Evolutionary conservation across 2,888 invertebrate species (phyloP).

Genomic region (Xylocampa areola): DNA sequence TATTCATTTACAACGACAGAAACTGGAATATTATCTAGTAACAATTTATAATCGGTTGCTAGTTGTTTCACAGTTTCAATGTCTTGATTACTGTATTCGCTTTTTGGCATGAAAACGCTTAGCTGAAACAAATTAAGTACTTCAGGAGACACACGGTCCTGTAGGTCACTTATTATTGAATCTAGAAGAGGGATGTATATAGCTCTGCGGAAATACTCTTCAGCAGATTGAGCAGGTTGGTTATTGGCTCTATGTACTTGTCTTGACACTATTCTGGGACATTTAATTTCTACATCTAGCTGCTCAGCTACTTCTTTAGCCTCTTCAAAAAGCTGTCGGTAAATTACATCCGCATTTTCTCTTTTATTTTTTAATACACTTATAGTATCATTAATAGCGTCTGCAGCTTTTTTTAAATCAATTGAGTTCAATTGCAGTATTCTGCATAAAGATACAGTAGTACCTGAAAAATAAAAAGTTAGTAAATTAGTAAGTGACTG

Average conservation of each 20-base stretch:
- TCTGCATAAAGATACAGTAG: no score
- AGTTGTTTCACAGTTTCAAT: neutral
- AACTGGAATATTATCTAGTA: neutral
- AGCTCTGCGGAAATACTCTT: constrained; percentile 1
- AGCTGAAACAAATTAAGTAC: neutral
- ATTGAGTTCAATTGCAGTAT: no score
- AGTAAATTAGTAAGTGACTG: no score
- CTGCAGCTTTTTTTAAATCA: no score
- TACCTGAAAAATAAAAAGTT: no score
- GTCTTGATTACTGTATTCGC: neutral
- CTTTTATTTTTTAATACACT: neutral
- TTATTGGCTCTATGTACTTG: no score
- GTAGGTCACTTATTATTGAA: neutral
- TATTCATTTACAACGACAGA: neutral
- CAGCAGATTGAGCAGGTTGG: constrained; percentile 1
- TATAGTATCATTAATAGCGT: neutral
- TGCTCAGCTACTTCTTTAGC: neutral
- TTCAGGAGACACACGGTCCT: neutral
- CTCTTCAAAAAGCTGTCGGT: neutral
- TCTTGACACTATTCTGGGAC: no score
- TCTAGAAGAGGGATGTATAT: constrained; percentile 1
- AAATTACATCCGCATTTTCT: neutral
- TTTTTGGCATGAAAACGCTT: neutral
- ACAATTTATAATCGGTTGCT: neutral
- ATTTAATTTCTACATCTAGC: no score